Conservation (phyloP, 2,797 vertebrate genomes). For the Brachyalestes nurse region DNA sequence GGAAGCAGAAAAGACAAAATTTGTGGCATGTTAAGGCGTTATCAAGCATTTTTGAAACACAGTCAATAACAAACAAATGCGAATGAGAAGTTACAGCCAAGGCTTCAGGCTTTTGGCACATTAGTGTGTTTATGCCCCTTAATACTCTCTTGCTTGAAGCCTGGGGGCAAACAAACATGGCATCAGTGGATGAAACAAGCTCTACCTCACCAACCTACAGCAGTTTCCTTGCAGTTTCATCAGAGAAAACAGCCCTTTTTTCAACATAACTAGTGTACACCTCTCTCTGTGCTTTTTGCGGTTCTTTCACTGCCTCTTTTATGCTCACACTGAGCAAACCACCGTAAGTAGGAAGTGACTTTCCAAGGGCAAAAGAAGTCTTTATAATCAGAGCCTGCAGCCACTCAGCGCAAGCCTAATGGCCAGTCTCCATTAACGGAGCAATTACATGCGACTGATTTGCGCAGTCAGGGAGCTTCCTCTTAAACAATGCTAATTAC, state of each 20-base stretch:
- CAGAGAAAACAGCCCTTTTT: slow-evolving; percentile 18
- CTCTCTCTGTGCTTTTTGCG: not conserved
- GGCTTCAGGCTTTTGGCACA: slow-evolving; percentile 15
- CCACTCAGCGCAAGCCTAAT: slow-evolving; percentile 41
- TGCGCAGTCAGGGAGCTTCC: slow-evolving; percentile 8
- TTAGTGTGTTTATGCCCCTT: slow-evolving; percentile 21
- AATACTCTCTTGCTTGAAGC: slow-evolving; percentile 22
- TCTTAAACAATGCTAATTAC: slow-evolving; percentile 47
- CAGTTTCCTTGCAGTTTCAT: slow-evolving; percentile 5
- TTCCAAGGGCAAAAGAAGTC: slow-evolving; percentile 38
- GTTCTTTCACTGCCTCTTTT: not conserved
- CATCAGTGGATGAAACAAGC: slow-evolving; percentile 40
- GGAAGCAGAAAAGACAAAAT: slow-evolving; percentile 18
- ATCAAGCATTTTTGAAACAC: slow-evolving; percentile 38
- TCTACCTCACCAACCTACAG: slow-evolving; percentile 13
- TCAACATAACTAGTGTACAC: not conserved
- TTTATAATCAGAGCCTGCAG: slow-evolving; percentile 36
- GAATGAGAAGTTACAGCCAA: slow-evolving; percentile 1
- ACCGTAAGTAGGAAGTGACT: slow-evolving; percentile 18
- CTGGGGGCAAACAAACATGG: slow-evolving; percentile 14
- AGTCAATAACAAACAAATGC: slow-evolving; percentile 38
- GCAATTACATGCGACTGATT: slow-evolving; percentile 53
- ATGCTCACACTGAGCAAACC: slow-evolving; percentile 14
- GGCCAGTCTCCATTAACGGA: slow-evolving; percentile 42
- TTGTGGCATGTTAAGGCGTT: slow-evolving; percentile 25